Conservation (phyloP, 2,888 invertebrate genomes). For the Drosophila rubida region DNA sequence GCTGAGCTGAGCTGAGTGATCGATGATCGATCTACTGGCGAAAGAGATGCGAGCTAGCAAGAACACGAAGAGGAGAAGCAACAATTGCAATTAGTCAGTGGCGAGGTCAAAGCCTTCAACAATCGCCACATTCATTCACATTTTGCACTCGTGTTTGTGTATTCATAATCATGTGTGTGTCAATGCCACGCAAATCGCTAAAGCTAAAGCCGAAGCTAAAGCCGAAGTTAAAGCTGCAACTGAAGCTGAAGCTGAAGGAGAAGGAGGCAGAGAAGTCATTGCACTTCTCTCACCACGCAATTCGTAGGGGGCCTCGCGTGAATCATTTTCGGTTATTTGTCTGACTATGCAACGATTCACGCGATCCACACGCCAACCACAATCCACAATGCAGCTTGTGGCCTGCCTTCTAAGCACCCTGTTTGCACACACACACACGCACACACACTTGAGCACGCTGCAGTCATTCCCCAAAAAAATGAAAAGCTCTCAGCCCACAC, state of each 20-base stretch:
- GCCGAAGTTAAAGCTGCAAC: neutral
- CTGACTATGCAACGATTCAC: slow-evolving; percentile 44
- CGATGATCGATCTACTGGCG: slow-evolving; percentile 19
- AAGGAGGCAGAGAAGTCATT: slow-evolving; percentile 48
- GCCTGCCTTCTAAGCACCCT: slow-evolving; percentile 55
- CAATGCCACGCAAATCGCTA: slow-evolving; percentile 58
- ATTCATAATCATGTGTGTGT: slow-evolving; percentile 47
- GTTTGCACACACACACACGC: slow-evolving; percentile 26
- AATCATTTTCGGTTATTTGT: slow-evolving; percentile 60
- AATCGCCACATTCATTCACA: slow-evolving; percentile 23
- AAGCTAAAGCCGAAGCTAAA: neutral
- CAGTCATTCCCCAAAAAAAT: slow-evolving; percentile 27
- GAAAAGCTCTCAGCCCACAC: slow-evolving; percentile 42
- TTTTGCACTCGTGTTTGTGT: slow-evolving; percentile 25
- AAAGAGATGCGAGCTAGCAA: neutral
- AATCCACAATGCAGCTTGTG: slow-evolving; percentile 7
- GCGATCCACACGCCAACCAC: slow-evolving; percentile 12
- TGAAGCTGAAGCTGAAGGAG: slow-evolving; percentile 6
- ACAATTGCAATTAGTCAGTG: slow-evolving; percentile 44
- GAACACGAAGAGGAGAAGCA: neutral
- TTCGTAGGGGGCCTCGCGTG: slow-evolving; percentile 47
- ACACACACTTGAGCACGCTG: slow-evolving; percentile 13
- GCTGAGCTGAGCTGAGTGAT: slow-evolving; percentile 9
- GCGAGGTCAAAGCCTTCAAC: slow-evolving; percentile 57
- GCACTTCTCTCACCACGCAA: slow-evolving; percentile 48